These are phyloP conservation scores for Orius insidiosus DNA, from an alignment of 1,140 invertebrate species.

Conservation along the genomic window DNA sequence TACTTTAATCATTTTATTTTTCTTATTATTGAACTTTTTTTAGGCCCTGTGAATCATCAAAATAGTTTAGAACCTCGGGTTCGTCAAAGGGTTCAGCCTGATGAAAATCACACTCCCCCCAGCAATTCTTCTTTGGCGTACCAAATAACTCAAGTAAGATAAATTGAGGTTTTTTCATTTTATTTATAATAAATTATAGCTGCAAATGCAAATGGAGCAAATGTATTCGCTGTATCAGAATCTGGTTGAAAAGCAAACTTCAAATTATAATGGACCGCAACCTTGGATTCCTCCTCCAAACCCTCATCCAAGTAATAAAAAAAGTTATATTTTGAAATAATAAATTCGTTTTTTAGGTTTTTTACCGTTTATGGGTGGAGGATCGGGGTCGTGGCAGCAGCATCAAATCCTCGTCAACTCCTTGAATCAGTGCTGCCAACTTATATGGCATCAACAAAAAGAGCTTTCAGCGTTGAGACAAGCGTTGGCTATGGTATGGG, in stretches of 20 bases:
- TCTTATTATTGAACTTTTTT: too few species aligned
- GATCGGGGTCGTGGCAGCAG: slow-evolving; percentile 17
- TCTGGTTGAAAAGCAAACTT: slow-evolving; percentile 16
- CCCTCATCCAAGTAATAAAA: neutral
- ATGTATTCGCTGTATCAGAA: slow-evolving; percentile 14
- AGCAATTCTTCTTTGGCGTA: slow-evolving; percentile 11
- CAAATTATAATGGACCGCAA: slow-evolving; percentile 13
- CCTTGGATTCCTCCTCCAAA: slow-evolving; percentile 14
- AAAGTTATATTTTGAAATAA: too few species aligned
- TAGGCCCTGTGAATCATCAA: too few species aligned
- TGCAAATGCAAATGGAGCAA: slow-evolving; percentile 17
- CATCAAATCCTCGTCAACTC: slow-evolving; percentile 40
- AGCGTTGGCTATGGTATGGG: slow-evolving; percentile 23
- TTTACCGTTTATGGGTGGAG: slow-evolving; percentile 13
- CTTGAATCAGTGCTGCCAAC: slow-evolving; percentile 41
- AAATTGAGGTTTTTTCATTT: slow-evolving; percentile 1
- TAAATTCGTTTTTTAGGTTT: slow-evolving; percentile 11
- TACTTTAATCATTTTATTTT: too few species aligned
- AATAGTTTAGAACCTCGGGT: too few species aligned
- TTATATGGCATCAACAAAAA: slow-evolving; percentile 39
- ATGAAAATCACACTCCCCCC: neutral
- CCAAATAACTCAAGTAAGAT: slow-evolving; percentile 15
- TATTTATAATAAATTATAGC: slow-evolving; percentile 12
- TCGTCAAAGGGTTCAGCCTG: too few species aligned
- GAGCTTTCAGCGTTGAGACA: slow-evolving; percentile 34